These are phyloP conservation scores for Drosophila neocordata DNA, from an alignment of 1,140 invertebrate species.

Conservation along the genomic window DNA sequence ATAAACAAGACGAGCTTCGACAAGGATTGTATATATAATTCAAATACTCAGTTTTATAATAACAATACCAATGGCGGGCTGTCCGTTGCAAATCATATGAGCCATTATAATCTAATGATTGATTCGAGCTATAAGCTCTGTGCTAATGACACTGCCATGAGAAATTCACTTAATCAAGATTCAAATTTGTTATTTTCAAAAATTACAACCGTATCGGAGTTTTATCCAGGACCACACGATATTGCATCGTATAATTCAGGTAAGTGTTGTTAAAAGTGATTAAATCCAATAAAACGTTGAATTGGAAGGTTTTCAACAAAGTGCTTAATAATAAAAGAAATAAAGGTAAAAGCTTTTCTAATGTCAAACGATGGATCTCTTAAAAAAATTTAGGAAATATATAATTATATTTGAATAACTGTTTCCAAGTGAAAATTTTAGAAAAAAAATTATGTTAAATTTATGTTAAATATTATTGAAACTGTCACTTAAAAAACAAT, in stretches of 20 bases:
- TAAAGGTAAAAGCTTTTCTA: no score
- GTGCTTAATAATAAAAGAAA: no score
- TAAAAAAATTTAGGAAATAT: no score
- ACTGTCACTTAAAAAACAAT: no score
- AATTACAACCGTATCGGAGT: slow-evolving; percentile 69
- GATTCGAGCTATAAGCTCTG: slow-evolving; percentile 65
- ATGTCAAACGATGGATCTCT: no score
- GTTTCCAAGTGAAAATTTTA: no score
- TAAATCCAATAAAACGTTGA: no score
- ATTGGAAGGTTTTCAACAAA: no score
- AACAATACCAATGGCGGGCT: slow-evolving; percentile 47
- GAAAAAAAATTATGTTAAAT: no score
- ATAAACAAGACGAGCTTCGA: slow-evolving; percentile 68
- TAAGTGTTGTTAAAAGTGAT: no score
- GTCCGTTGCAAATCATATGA: slow-evolving; percentile 63
- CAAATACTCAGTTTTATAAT: slow-evolving; percentile 55
- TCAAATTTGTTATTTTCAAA: slow-evolving; percentile 70
- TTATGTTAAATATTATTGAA: no score
- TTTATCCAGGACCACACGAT: slow-evolving; percentile 62
- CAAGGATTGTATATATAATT: slow-evolving; percentile 66
- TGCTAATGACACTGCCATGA: slow-evolving; percentile 62
- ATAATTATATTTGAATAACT: no score
- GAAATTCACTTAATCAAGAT: slow-evolving; percentile 61
- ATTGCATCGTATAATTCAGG: slow-evolving; percentile 61
- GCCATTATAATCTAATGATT: slow-evolving; percentile 66